Evolutionary conservation across 2,888 invertebrate genomes (phyloP).

Genomic region (Cheilosia scutellata): DNA sequence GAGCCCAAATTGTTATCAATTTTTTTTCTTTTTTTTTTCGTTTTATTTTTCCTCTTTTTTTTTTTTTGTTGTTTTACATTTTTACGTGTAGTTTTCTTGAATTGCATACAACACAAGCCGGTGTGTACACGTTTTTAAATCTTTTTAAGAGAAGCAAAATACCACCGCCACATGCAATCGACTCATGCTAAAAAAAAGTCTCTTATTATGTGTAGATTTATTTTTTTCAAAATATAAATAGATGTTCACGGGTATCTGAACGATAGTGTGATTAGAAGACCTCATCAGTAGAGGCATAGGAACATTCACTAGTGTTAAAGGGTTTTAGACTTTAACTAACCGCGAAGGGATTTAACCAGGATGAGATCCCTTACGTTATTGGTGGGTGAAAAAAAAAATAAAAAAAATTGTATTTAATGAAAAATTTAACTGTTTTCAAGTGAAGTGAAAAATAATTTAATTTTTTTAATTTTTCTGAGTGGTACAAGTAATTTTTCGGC

Average conservation of each 20-base stretch:
- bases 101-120: slow-evolving; percentile 68
- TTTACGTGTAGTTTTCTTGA: slow-evolving; percentile 55
- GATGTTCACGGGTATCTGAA: slow-evolving; percentile 82
- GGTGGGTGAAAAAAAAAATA: slow-evolving; percentile 81
- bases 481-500: not conserved
- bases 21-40: slow-evolving; percentile 47
- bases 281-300: slow-evolving; percentile 81
- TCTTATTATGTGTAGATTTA: slow-evolving; percentile 36
- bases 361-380: slow-evolving; percentile 84
- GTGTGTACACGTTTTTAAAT: slow-evolving; percentile 56
- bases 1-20: slow-evolving; percentile 51
- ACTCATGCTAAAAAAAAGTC: slow-evolving; percentile 21
- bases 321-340: slow-evolving; percentile 80
- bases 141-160: slow-evolving; percentile 62
- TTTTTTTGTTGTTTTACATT: slow-evolving; percentile 63
- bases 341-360: slow-evolving; percentile 81
- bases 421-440: slow-evolving; percentile 18
- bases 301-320: slow-evolving; percentile 80
- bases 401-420: slow-evolving; percentile 20
- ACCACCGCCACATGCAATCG: slow-evolving; percentile 55
- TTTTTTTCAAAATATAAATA: slow-evolving; percentile 84
- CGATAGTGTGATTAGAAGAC: slow-evolving; percentile 84
- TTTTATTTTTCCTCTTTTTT: slow-evolving; percentile 42
- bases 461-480: not conserved
- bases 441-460: slow-evolving; percentile 26